A percentile compares a stretch with the other conserved stretches of the same genome.
Conservation (phyloP, 2,113 vertebrate genomes). For the Girardinichthys multiradiatus region DNA sequence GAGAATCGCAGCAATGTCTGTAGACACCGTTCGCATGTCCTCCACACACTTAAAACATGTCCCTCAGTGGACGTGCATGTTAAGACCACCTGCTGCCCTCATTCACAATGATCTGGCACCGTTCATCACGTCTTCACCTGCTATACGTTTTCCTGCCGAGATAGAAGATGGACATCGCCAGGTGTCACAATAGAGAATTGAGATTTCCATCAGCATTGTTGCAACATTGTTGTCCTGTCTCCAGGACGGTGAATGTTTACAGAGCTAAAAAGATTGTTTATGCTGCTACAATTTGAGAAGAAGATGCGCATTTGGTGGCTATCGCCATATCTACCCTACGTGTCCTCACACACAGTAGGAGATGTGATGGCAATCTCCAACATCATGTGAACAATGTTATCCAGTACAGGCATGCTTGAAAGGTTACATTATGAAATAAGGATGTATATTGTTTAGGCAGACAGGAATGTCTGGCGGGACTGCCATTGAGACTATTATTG, state of each 20-base stretch:
- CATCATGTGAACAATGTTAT: slow-evolving; percentile 49
- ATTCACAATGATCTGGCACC: slow-evolving; percentile 8
- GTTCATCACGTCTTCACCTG: slow-evolving; percentile 35
- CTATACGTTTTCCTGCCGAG: background rate
- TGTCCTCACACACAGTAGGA: slow-evolving; percentile 57
- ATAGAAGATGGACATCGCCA: slow-evolving; percentile 47
- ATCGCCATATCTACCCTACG: slow-evolving; percentile 60
- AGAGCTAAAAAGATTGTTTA: slow-evolving; percentile 52
- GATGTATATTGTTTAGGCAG: slow-evolving; percentile 4
- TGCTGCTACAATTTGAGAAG: slow-evolving; percentile 3
- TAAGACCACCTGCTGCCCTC: background rate
- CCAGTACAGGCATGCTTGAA: slow-evolving; percentile 47
- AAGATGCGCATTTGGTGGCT: background rate
- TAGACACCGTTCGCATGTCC: background rate
- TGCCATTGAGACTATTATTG: slow-evolving; percentile 16
- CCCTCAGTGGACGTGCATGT: slow-evolving; percentile 18
- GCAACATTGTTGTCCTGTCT: slow-evolving; percentile 1
- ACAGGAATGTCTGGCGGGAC: slow-evolving; percentile 50
- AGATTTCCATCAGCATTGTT: slow-evolving; percentile 61
- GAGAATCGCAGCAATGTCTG: background rate
- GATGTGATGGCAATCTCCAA: slow-evolving; percentile 51
- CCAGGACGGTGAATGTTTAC: slow-evolving; percentile 64
- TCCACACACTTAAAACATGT: background rate
- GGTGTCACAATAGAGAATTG: slow-evolving; percentile 67
- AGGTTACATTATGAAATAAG: background rate